These are phyloP conservation scores for Achatina immaculata DNA, from an alignment of 1,140 invertebrate species.

Conservation along the genomic window DNA sequence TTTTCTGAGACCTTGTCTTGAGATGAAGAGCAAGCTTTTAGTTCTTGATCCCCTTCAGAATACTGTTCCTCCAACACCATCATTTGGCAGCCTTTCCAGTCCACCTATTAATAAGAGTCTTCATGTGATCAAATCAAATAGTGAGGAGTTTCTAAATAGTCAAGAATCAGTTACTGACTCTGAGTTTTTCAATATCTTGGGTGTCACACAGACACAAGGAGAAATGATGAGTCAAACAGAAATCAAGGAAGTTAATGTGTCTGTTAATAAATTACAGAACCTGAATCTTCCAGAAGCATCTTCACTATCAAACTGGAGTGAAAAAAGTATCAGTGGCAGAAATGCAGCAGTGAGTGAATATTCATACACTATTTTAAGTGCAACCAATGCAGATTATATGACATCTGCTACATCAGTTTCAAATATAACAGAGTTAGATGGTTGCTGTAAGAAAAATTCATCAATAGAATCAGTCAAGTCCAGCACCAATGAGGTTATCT, in stretches of 20 bases:
- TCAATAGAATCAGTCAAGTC: too few relatives aligned
- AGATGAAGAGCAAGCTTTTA: neutral
- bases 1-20: neutral
- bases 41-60: neutral
- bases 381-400: too few relatives aligned
- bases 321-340: neutral
- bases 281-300: neutral
- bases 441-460: too few relatives aligned
- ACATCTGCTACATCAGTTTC: too few relatives aligned
- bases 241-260: neutral
- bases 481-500: too few relatives aligned
- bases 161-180: slow-evolving; percentile 2
- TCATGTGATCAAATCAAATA: neutral
- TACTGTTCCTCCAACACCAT: neutral
- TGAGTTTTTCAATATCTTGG: neutral
- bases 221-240: too few relatives aligned
- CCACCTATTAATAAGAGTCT: neutral
- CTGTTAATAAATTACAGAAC: neutral
- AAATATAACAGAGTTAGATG: too few relatives aligned
- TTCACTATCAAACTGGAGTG: neutral
- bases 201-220: neutral
- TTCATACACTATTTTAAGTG: neutral
- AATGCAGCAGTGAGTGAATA: neutral
- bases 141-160: neutral
- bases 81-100: neutral